Conservation (phyloP, 1,140 invertebrate genomes). For the Procambarus clarkii region DNA sequence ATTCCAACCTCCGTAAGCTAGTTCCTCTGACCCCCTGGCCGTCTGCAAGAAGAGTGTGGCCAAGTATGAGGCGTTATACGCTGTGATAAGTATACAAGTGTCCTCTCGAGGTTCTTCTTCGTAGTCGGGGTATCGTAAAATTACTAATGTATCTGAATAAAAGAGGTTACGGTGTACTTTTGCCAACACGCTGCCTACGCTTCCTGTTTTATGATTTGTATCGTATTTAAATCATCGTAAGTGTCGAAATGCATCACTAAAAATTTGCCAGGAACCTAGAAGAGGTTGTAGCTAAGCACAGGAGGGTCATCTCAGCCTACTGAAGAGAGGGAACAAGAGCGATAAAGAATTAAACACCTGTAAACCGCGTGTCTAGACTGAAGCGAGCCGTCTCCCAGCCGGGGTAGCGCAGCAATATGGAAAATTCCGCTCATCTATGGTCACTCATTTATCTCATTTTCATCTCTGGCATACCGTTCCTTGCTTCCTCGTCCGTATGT, state of each 20-base stretch:
- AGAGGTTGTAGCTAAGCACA: not conserved
- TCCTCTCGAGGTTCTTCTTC: too few relatives aligned
- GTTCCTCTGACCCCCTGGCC: not conserved
- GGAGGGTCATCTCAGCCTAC: not conserved
- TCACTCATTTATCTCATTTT: conserved; percentile 41
- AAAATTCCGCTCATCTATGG: conserved; percentile 62
- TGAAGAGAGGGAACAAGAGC: not conserved
- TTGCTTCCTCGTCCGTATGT: not conserved
- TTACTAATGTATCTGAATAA: not conserved
- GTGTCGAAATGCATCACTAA: not conserved
- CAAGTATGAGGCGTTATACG: too few relatives aligned
- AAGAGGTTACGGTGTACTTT: conserved; percentile 23
- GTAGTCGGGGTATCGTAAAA: not conserved
- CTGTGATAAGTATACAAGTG: too few relatives aligned
- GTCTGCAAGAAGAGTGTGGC: too few relatives aligned
- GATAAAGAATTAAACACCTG: conserved; percentile 14
- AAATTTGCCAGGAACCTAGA: not conserved
- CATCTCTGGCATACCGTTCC: not conserved
- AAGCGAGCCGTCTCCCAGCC: not conserved
- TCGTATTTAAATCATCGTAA: not conserved
- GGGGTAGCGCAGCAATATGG: conserved; percentile 40
- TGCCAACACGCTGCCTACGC: not conserved
- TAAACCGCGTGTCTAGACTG: conserved; percentile 17
- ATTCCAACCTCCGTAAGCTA: not conserved
- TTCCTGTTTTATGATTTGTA: conserved; percentile 13